Base-by-base conservation (phyloP, 2,888 invertebrate genomes). In the Pristionchus entomophagus region DNA sequence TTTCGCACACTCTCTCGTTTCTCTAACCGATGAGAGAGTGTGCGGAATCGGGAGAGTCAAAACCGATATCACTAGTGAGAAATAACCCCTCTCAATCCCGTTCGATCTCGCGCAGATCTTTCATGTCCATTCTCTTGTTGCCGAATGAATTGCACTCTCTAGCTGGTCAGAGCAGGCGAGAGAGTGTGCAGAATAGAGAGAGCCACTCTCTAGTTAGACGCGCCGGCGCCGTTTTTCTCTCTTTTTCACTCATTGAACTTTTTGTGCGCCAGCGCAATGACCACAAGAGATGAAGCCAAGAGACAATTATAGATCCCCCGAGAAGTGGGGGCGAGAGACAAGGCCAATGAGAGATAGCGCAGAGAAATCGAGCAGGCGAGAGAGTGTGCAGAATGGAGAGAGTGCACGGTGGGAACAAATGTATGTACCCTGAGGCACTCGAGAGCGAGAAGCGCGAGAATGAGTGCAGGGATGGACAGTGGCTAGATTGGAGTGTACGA, bases 291-390 rank as follows among this genome's bases (percentile, higher is more conserved):
- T 19, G 2, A 38, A 2, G 41, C 22, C 8, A 73, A 38, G n/a
- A 26, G 59, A 6, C 65, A 69, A 69, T 69, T 69, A 69, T 69
- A 69, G 65, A n/a, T n/a, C n/a, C n/a, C 65, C 65, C 35, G 19
- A n/a, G n/a, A n/a, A n/a, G n/a, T n/a, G n/a, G 8, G 3, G 45
- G 14, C n/a, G 45, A 77, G 77, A 77, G 26, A 45, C 26, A 45
- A 26, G 6, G 77, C 12, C 45, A 77, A 41, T 35, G 17, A 35
- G 73, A 73, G 41, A 41, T n/a, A 10, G 41, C 38, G 35, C 73
- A 73, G 73, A 8, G 2, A 73, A 73, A n/a, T n/a, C n/a, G n/a
- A n/a, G n/a, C n/a, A n/a, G n/a, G n/a, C n/a, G n/a, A n/a, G n/a
- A n/a, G n/a, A n/a, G n/a, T n/a, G n/a, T n/a, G n/a, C n/a, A n/a